Evolutionary conservation across 2,797 vertebrate species (phyloP).

Genomic region (Aeoliscus strigatus): DNA sequence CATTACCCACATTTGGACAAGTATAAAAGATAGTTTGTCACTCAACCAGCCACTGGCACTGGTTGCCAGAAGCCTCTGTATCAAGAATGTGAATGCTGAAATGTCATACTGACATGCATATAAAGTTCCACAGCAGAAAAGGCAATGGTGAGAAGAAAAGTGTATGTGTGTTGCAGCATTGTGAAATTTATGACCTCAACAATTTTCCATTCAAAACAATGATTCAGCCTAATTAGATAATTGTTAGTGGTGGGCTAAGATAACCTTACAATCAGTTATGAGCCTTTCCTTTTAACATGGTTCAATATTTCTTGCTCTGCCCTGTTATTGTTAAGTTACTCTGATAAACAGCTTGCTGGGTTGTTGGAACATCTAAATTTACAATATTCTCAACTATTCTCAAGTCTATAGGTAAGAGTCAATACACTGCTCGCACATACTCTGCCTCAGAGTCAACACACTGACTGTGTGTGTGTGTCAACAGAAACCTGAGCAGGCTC

Average conservation of each 20-base stretch:
- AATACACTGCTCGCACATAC: conserved; percentile 19
- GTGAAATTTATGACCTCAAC: too few relatives aligned
- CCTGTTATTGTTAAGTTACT: too few relatives aligned
- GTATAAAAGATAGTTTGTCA: too few relatives aligned
- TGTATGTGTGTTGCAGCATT: too few relatives aligned
- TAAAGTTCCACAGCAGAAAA: not conserved
- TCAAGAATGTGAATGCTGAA: not conserved
- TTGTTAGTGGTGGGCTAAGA: too few relatives aligned
- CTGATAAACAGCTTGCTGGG: not conserved
- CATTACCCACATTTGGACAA: too few relatives aligned
- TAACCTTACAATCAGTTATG: too few relatives aligned
- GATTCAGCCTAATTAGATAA: too few relatives aligned
- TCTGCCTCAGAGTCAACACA: conserved; percentile 53
- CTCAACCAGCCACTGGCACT: not conserved
- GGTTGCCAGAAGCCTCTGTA: not conserved
- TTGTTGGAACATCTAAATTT: not conserved
- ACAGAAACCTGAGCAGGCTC: conserved; percentile 49
- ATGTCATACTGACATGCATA: not conserved
- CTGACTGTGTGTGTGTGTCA: conserved; percentile 13
- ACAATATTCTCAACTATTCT: not conserved
- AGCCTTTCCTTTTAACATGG: too few relatives aligned
- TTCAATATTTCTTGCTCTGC: too few relatives aligned
- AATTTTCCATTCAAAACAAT: too few relatives aligned
- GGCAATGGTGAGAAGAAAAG: too few relatives aligned
- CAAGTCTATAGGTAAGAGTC: conserved; percentile 16